Percentiles rank a stretch among this genome's conserved stretches.
phyloP scores from a whole-genome alignment of 1,140 invertebrate genomes.

The Drosophila kurseongensis region DNA sequence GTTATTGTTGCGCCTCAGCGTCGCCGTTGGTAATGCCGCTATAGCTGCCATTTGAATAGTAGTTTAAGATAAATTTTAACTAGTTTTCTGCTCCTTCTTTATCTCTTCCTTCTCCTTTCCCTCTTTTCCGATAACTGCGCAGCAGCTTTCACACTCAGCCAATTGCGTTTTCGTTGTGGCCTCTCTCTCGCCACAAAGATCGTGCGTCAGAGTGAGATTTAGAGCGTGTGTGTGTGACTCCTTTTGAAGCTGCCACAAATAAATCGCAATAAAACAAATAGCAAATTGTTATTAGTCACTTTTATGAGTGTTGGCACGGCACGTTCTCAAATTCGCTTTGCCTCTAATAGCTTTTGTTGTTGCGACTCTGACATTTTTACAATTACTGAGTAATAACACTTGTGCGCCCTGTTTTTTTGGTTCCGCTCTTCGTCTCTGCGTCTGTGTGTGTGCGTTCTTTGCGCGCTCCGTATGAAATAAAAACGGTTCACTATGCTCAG shows the following conservation, averaged over 20 bases:
- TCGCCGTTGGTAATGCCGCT: slow-evolving; percentile 45
- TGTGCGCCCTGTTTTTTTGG: slow-evolving; percentile 58
- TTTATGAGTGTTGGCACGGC: slow-evolving; percentile 32
- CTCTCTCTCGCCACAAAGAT: neutral
- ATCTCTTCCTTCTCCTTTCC: slow-evolving; percentile 8
- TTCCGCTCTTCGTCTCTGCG: slow-evolving; percentile 45
- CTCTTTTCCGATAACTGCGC: slow-evolving; percentile 43
- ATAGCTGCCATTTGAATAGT: slow-evolving; percentile 54
- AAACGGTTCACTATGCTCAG: slow-evolving; percentile 79
- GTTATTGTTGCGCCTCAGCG: slow-evolving; percentile 39
- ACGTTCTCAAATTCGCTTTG: slow-evolving; percentile 48
- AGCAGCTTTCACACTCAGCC: slow-evolving; percentile 64
- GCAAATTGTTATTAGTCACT: slow-evolving; percentile 41
- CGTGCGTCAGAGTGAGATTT: slow-evolving; percentile 7
- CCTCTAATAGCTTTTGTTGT: slow-evolving; percentile 38
- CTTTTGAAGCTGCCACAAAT: slow-evolving; percentile 43
- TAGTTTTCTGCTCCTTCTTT: slow-evolving; percentile 21
- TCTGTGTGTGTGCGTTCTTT: slow-evolving; percentile 39
- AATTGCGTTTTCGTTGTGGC: slow-evolving; percentile 58
- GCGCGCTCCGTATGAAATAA: slow-evolving; percentile 76
- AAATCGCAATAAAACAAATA: slow-evolving; percentile 38
- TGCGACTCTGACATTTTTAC: slow-evolving; percentile 60
- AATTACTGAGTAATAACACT: slow-evolving; percentile 77
- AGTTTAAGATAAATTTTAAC: slow-evolving; percentile 24
- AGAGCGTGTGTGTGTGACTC: slow-evolving; percentile 28